Evolutionary conservation across 2,113 vertebrate genomes (phyloP), one percentile per base, ranked within the genome.

Genomic region (Chrysemys picta): DNA sequence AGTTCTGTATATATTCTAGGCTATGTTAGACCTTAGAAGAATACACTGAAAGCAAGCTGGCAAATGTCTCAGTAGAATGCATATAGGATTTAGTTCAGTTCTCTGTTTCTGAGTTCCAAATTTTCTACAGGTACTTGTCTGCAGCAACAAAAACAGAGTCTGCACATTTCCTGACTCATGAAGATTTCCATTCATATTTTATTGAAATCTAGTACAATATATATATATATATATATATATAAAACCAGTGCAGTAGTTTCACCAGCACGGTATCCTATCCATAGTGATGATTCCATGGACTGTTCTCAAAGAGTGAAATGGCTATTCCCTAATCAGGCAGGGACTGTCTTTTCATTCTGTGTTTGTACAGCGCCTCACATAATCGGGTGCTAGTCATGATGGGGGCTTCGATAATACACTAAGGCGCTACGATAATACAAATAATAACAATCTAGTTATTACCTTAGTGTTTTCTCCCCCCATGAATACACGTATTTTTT

Each of bases 141-240:
- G 59, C 89, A 6, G 49, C 56, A 84, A 29, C 19, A 95, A 84
- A 93, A 89, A 81, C 3, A 8, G 35, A 90, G 81, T 31, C 38
- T 31, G 14, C 16, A 57, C 25, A 25, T 27, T 76, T 25, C 38
- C 11, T 47, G 42, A 12, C 29, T 14, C 14, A 87, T 5, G 24
- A 45, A 90, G 47, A 6, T 49, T 85, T 2, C 7, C 35, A 65
- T 0, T 11, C 6, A 29, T 42, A 54, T 82, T 31, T 82, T 47
- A 84, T 2, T 35, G 57, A 22, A 2, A n/a, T 13, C 22, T 22
- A 52, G 42, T 56, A 29, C 25, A 42, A 59, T 27, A 13, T 10
- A 45, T 45, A 27, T 47, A 24, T n/a, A 42, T 47, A 24, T n/a
- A 42, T 27, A 13, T 10, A 45, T 45, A 27, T 47, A 24, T n/a